Evolutionary conservation across 2,113 vertebrate species (phyloP).

Genomic region (Upupa epops): DNA sequence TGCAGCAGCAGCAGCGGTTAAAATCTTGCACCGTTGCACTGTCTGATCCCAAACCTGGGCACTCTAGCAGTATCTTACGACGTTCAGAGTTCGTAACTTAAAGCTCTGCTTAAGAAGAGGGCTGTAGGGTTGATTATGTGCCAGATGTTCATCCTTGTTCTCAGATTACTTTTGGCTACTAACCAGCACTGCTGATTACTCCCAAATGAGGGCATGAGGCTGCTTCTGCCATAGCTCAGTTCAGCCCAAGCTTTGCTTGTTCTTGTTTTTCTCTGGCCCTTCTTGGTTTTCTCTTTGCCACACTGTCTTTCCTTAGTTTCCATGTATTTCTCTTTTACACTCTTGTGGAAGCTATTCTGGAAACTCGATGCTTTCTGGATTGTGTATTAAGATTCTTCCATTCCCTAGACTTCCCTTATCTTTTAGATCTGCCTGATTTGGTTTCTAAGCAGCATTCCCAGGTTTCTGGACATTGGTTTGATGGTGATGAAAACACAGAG

Average conservation of each 20-base stretch:
- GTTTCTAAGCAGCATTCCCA: not conserved
- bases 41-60: not conserved
- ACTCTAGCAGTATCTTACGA: accelerated
- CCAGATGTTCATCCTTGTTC: not conserved
- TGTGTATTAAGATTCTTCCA: not conserved
- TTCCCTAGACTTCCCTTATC: not conserved
- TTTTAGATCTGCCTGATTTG: not conserved
- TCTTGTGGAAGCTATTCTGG: not conserved
- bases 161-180: not conserved
- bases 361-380: not conserved
- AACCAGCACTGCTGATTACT: accelerated
- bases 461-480: not conserved
- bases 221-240: not conserved
- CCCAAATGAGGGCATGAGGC: accelerated
- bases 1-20: conserved; percentile 13
- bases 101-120: not conserved
- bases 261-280: not conserved
- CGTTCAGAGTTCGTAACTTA: accelerated
- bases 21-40: not conserved
- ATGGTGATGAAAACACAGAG: not conserved
- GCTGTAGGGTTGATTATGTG: no score
- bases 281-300: not conserved
- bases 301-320: not conserved
- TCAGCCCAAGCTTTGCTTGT: not conserved
- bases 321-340: not conserved